phyloP scores from a whole-genome alignment of 1,140 invertebrate species.

The Rhagoletis pomonella region DNA sequence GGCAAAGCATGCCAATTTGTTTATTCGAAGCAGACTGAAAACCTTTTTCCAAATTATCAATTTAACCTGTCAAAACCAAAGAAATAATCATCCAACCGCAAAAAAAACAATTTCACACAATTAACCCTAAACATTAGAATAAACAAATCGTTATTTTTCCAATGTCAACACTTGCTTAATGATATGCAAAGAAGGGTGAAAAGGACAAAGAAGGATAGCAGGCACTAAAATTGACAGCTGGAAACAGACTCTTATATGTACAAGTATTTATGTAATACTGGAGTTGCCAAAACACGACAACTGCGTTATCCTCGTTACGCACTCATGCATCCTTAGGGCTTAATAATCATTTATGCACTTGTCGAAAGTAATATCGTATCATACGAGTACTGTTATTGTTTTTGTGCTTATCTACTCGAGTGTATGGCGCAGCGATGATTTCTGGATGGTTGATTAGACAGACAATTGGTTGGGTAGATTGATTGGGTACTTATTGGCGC shows the following conservation, averaged over 20 bases:
- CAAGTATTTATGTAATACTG: not conserved
- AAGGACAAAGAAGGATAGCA: not conserved
- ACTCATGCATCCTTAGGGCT: not conserved
- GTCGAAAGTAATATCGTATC: slow-evolving; percentile 41
- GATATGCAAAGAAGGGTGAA: not conserved
- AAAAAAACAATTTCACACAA: slow-evolving; percentile 15
- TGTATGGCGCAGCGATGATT: not conserved
- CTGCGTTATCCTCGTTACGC: not conserved
- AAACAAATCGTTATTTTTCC: slow-evolving; percentile 13
- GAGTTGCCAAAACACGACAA: not conserved
- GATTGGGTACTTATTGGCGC: slow-evolving; percentile 15
- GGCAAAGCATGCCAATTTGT: too few species aligned
- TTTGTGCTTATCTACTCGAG: not conserved
- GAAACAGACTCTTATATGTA: not conserved
- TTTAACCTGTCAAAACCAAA: slow-evolving; percentile 19
- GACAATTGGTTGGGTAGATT: slow-evolving; percentile 5
- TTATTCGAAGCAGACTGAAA: too few species aligned
- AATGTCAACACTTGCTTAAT: slow-evolving; percentile 3
- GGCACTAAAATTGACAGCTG: not conserved
- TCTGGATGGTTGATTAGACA: slow-evolving; percentile 6
- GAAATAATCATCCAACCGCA: not conserved
- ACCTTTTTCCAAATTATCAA: too few species aligned
- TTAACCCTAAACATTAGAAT: slow-evolving; percentile 11
- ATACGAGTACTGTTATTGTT: not conserved
- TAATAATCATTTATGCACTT: slow-evolving; percentile 50